A percentile compares a stretch with the other conserved stretches of the same genome.
These are phyloP conservation scores for Synchiropus splendidus DNA, from an alignment of 2,113 vertebrate genomes.

Conservation along the genomic window DNA sequence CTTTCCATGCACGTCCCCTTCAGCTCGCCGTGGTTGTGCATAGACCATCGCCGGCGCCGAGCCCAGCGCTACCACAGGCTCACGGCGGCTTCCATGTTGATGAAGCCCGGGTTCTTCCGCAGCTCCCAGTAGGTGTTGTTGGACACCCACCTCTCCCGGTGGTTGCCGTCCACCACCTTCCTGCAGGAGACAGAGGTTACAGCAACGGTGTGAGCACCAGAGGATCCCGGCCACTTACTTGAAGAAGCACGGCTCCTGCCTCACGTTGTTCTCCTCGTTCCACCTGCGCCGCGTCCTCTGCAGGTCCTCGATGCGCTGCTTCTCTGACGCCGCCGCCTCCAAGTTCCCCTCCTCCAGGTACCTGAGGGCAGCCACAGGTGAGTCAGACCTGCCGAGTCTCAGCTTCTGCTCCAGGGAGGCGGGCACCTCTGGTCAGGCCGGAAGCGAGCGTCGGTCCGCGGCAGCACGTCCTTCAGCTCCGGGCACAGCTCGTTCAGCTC, in stretches of 20 bases:
- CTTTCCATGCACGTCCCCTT: conserved; percentile 32
- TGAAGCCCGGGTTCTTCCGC: conserved; percentile 94
- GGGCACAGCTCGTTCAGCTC: conserved; percentile 97
- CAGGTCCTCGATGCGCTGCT: conserved; percentile 92
- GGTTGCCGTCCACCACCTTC: conserved; percentile 86
- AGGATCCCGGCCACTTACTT: conserved; percentile 82
- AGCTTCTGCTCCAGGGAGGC: too few relatives aligned
- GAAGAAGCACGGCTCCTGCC: conserved; percentile 90
- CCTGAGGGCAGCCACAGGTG: conserved; percentile 34
- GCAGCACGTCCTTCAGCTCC: conserved; percentile 85
- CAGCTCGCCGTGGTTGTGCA: conserved; percentile 77
- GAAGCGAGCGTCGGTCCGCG: conserved; percentile 88
- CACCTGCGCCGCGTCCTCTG: conserved; percentile 83
- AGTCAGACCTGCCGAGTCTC: too few relatives aligned
- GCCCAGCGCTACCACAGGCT: conserved; percentile 81
- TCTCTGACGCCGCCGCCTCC: conserved; percentile 83
- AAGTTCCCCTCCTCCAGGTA: conserved; percentile 89
- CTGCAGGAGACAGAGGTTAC: conserved; percentile 54
- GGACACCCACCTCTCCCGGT: conserved; percentile 93
- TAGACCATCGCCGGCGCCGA: conserved; percentile 75
- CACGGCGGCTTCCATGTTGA: conserved; percentile 79
- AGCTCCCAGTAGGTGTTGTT: conserved; percentile 96
- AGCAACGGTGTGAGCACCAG: not conserved
- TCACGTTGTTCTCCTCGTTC: conserved; percentile 86
- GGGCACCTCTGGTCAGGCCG: conserved; percentile 91